Base-by-base conservation (phyloP, 2,888 invertebrate species). In the Nezara viridula region DNA sequence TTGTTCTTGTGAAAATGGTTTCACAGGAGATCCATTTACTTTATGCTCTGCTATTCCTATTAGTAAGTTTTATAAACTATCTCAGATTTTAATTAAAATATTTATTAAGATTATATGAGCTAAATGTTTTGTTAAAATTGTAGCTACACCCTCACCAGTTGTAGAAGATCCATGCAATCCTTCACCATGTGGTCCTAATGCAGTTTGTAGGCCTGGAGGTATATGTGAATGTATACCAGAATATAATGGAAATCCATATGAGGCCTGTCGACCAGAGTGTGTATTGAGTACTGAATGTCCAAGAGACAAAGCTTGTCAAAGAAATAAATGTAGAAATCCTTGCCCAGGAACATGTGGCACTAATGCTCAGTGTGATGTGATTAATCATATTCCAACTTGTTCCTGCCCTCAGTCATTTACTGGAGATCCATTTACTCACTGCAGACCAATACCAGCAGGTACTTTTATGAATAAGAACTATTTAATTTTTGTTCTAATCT, bases 151-250 rank as follows among this genome's bases (percentile, higher is more conserved):
- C 27, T 87, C 89, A 37, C 77, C 90, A 44, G 94, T 95, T 92
- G 93, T 94, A 81, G 92, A 94, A 7, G 95, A 96, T 92, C 97
- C 97, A 0, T 97, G 97, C 92, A 96, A 97, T 92, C 97, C 97
- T 88, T 97, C 97, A 52, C 97, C 97, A 1, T 98, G 98, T 92
- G 98, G 98, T 77, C 93, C 96, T 1, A 98, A 98, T 92, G 97
- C 98, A 5, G 93, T 96, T 92, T 96, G 97, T 93, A 95, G 94
- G 92, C 95, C 96, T 92, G 94, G 95, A 91, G 96, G 96, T 91
- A 95, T 96, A 89, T 97, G 97, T 92, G 95, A 95, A 77, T 98
- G 97, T 92, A 95, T 97, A 90, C 95, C 95, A 92, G 96, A 96
- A 91, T 97, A 97, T 92, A 95, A 95, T 92, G 97, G 97, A 89